These are phyloP conservation scores for Aythya baeri DNA, from an alignment of 2,113 vertebrate genomes.

Conservation along the genomic window DNA sequence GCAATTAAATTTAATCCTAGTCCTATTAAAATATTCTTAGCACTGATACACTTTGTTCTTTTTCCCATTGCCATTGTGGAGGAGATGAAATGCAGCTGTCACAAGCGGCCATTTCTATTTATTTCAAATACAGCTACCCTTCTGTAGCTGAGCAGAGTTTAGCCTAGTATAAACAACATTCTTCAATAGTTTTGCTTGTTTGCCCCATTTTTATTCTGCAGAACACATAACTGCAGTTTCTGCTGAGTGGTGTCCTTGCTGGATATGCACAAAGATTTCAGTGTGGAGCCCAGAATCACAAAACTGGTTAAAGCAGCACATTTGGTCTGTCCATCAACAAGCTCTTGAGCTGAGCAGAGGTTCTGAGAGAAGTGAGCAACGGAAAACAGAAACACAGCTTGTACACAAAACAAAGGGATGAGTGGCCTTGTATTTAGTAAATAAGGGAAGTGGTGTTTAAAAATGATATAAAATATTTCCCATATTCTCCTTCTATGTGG, in stretches of 20 bases:
- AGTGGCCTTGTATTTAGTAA: background rate
- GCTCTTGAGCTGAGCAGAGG: background rate
- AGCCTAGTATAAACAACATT: background rate
- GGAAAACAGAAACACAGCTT: background rate
- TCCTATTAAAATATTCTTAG: background rate
- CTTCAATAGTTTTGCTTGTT: constrained; percentile 5
- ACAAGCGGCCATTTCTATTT: background rate
- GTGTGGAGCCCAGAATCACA: background rate
- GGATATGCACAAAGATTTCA: background rate
- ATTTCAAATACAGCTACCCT: background rate
- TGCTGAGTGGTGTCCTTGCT: background rate
- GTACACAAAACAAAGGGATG: background rate
- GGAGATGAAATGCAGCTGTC: background rate
- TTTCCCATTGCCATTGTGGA: background rate
- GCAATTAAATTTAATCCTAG: constrained; percentile 12
- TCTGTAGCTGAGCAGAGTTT: background rate
- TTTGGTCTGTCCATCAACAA: background rate
- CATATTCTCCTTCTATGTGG: background rate
- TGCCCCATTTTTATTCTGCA: background rate
- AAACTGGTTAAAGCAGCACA: background rate
- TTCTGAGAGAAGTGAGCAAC: background rate
- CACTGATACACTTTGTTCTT: background rate
- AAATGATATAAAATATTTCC: background rate
- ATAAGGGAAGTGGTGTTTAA: background rate
- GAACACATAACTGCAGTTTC: background rate